Percentiles rank a stretch among this genome's conserved stretches.
Evolutionary conservation across 2,888 invertebrate genomes (phyloP).

Genomic region (Pedicia rivosa): DNA sequence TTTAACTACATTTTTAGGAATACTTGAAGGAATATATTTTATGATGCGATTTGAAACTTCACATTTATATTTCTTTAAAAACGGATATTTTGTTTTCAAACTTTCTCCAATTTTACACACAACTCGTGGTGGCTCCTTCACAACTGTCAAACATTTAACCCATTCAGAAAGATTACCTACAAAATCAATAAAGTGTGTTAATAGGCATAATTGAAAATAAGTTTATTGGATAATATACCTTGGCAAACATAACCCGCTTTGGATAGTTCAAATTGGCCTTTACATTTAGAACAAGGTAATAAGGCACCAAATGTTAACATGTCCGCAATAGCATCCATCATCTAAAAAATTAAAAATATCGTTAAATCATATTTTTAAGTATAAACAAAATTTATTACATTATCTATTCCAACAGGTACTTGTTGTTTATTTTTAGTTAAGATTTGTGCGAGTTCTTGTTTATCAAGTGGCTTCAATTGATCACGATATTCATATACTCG

Average conservation of each 20-base stretch:
- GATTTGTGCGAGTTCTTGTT: slow-evolving; percentile 42
- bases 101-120: slow-evolving; percentile 51
- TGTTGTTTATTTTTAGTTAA: slow-evolving; percentile 58
- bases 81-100: slow-evolving; percentile 36
- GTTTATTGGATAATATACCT: slow-evolving; percentile 33
- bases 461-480: slow-evolving; percentile 20
- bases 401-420: slow-evolving; percentile 37
- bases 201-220: slow-evolving; percentile 4
- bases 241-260: slow-evolving; percentile 72
- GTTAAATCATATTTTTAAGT: no score
- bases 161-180: slow-evolving; percentile 61
- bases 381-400: no score
- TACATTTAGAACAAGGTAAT: slow-evolving; percentile 60
- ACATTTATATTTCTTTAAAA: slow-evolving; percentile 44
- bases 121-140: slow-evolving; percentile 53
- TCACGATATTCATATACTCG: slow-evolving; percentile 20
- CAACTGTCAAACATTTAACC: slow-evolving; percentile 66
- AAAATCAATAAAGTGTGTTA: slow-evolving; percentile 8
- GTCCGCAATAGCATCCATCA: slow-evolving; percentile 65
- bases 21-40: slow-evolving; percentile 34
- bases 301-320: slow-evolving; percentile 78
- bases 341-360: slow-evolving; percentile 32
- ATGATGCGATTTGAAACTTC: slow-evolving; percentile 41
- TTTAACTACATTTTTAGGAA: slow-evolving; percentile 27
- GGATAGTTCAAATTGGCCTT: slow-evolving; percentile 51